Conservation (phyloP, 2,888 invertebrate species). For the Aphodius sticticus region DNA sequence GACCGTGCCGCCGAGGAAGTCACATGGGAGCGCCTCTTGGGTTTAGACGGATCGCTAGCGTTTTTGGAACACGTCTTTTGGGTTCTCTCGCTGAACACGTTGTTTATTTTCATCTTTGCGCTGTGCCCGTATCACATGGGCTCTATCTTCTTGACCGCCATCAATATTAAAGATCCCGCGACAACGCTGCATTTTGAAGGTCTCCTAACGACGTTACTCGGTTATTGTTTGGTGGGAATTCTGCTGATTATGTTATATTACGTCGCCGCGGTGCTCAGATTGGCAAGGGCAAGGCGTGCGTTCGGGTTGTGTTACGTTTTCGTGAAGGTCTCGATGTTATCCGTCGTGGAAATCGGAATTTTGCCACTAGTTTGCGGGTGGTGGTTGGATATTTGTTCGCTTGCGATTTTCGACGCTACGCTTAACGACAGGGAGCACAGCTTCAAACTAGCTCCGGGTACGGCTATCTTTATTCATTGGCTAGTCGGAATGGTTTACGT, state of each 20-base stretch:
- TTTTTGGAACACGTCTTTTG: constrained; percentile 99
- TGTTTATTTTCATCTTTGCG: constrained; percentile 97
- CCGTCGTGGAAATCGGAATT: constrained; percentile 96
- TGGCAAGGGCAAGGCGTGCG: constrained; percentile 83
- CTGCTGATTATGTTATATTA: constrained; percentile 84
- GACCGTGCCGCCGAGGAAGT: constrained; percentile 96
- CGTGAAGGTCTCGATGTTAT: constrained; percentile 90
- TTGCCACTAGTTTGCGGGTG: constrained; percentile 97
- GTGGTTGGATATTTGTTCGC: constrained; percentile 98
- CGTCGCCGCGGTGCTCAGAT: constrained; percentile 79
- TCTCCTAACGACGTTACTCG: constrained; percentile 88
- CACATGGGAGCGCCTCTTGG: constrained; percentile 96
- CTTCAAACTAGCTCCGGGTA: constrained; percentile 91
- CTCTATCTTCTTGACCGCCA: constrained; percentile 77
- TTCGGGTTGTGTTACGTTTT: constrained; percentile 93
- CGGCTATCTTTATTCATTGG: constrained; percentile 99
- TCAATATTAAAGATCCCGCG: constrained; percentile 59
- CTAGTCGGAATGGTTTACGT: constrained; percentile 99
- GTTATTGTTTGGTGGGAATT: constrained; percentile 91
- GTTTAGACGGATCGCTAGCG: constrained; percentile 94
- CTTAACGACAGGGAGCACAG: constrained; percentile 87
- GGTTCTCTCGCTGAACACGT: constrained; percentile 96
- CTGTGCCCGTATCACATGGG: constrained; percentile 98
- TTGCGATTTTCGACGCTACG: constrained; percentile 90
- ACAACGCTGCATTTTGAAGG: constrained; percentile 90